A percentile compares a stretch with the other conserved stretches of the same genome.
These are phyloP conservation scores for Melanotaenia trifasciata DNA, from an alignment of 2,797 vertebrate genomes.

Conservation along the genomic window DNA sequence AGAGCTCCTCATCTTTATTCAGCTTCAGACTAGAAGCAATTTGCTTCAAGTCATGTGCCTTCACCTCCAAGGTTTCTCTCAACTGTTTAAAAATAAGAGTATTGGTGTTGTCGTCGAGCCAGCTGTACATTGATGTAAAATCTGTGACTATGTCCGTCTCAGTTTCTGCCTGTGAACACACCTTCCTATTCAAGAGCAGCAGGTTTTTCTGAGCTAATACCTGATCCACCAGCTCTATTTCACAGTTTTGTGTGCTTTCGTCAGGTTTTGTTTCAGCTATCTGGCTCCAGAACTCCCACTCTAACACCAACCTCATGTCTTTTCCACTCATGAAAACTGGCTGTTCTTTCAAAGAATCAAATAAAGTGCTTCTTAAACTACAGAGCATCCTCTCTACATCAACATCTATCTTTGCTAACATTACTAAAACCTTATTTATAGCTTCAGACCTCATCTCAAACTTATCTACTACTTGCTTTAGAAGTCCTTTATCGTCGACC, in stretches of 20 bases:
- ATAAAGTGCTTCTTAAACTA: slow-evolving; percentile 74
- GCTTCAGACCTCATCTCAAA: slow-evolving; percentile 80
- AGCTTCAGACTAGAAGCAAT: slow-evolving; percentile 62
- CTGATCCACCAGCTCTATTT: slow-evolving; percentile 58
- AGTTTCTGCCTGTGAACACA: slow-evolving; percentile 43
- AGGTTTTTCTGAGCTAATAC: slow-evolving; percentile 74
- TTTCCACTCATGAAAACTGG: slow-evolving; percentile 47
- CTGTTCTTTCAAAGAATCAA: slow-evolving; percentile 55
- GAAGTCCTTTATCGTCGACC: slow-evolving; percentile 61
- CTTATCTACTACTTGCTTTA: slow-evolving; percentile 76
- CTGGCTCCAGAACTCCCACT: slow-evolving; percentile 81
- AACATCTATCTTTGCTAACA: slow-evolving; percentile 74
- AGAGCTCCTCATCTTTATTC: slow-evolving; percentile 63
- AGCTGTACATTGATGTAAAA: slow-evolving; percentile 53
- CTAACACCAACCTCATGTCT: slow-evolving; percentile 64
- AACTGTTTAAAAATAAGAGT: slow-evolving; percentile 71
- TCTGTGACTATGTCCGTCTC: slow-evolving; percentile 33
- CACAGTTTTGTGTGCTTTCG: slow-evolving; percentile 37
- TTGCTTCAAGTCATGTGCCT: slow-evolving; percentile 67
- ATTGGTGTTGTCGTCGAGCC: slow-evolving; percentile 69
- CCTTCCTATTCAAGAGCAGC: slow-evolving; percentile 62
- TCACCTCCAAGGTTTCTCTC: slow-evolving; percentile 67
- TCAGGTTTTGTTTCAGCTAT: slow-evolving; percentile 37
- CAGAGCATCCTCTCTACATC: slow-evolving; percentile 63
- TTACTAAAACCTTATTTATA: slow-evolving; percentile 74